Evolutionary conservation across 2,113 vertebrate genomes (phyloP), one percentile per base, ranked within the genome.

Genomic region (Engraulis encrasicolus): DNA sequence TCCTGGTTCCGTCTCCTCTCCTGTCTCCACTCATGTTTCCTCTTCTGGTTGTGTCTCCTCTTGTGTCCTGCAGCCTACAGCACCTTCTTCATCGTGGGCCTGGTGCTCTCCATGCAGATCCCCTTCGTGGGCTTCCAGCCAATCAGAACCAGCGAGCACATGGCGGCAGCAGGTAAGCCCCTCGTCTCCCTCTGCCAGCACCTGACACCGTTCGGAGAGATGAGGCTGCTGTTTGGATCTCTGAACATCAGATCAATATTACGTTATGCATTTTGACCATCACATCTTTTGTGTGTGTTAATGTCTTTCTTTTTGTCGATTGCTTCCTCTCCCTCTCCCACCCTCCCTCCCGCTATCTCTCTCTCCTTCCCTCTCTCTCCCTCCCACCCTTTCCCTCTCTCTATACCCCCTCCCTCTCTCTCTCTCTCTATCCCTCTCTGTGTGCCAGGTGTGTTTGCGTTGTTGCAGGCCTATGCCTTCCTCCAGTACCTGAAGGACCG

Each of bases 81-180:
- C 94, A 97, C 96, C 89, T 97, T 97, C 95, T 97, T 96, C 93
- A 96, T 97, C 86, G 95, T 97, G 91, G 96, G 96, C 45, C 94
- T 97, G 88, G 96, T 97, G 93, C 91, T 97, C 89, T 97, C 96
- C 2, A 97, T 97, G 96, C 96, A 97, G 90, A 96, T 97, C 92
- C 96, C 96, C 49, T 97, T 97, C 89, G 96, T 97, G 89, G 96
- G 96, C 85, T 97, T 97, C 89, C 96, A 97, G 85, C 96, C 96
- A 85, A 97, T 97, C 89, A 94, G 96, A 89, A 97, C 96, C 85
- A 97, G 96, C 85, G 96, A 97, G 85, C 96, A 97, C 91, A 97
- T 97, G 96, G 96, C 96, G 86, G 96, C 96, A 84, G 96, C 96
- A 95, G 96, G 96, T 97, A 95, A 81, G 52, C 71, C 71, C 12